Conservation (phyloP, 92 coral and sea anemone species). For the Palythoa grandis region DNA sequence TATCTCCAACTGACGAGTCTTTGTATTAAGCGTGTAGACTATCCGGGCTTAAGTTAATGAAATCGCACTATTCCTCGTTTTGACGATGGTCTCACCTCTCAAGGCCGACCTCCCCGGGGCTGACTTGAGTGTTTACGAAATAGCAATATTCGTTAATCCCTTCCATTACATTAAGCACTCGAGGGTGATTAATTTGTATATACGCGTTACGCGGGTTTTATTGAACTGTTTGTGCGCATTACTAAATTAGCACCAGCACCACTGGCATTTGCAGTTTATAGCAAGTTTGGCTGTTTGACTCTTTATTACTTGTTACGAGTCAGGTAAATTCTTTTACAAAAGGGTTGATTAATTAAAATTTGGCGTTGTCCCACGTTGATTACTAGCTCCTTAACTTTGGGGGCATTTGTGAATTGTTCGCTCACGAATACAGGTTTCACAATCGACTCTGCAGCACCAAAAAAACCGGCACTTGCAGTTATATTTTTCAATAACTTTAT, state of each 20-base stretch:
- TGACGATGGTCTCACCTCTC: not conserved
- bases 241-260: not conserved
- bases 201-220: not conserved
- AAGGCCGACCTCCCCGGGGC: not conserved
- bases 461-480: conserved; percentile 84
- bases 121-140: conserved; percentile 45
- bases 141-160: conserved; percentile 47
- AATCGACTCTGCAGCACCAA: conserved; percentile 94
- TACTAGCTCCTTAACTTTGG: not conserved
- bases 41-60: not conserved
- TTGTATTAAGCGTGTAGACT: conserved; percentile 10
- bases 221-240: not conserved
- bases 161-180: conserved; percentile 21
- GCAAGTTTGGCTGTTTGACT: not conserved
- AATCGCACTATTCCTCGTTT: not conserved
- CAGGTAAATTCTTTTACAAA: not conserved
- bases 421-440: conserved; percentile 67
- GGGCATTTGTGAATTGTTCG: conserved; percentile 67
- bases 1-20: not conserved
- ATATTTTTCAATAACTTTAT: conserved; percentile 35
- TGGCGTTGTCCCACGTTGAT: not conserved
- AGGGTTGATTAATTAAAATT: too few relatives aligned
- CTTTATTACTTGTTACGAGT: not conserved
- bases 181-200: not conserved
- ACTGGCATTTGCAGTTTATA: not conserved